A percentile compares a stretch with the other conserved stretches of the same genome.
These are phyloP conservation scores for Leptopilina boulardi DNA, from an alignment of 1,140 invertebrate genomes.

Conservation along the genomic window DNA sequence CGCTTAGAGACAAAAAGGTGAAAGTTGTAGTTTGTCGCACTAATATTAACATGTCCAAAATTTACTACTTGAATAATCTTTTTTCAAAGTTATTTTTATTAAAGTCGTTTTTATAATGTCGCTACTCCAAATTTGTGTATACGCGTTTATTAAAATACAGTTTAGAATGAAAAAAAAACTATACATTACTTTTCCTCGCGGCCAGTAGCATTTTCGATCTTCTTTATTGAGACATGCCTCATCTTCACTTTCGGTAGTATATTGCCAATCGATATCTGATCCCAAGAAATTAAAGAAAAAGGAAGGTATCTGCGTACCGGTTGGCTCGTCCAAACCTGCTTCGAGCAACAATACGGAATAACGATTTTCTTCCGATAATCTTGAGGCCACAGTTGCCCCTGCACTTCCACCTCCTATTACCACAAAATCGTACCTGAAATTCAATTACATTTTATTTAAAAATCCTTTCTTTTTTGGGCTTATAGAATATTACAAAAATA, in stretches of 20 bases:
- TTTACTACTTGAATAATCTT: too few relatives aligned
- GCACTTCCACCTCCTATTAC: constrained; percentile 92
- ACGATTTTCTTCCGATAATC: constrained; percentile 86
- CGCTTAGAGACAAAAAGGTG: too few relatives aligned
- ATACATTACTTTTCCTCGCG: constrained; percentile 84
- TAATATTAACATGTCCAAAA: too few relatives aligned
- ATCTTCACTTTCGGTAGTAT: constrained; percentile 88
- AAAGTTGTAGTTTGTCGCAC: too few relatives aligned
- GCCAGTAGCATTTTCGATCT: constrained; percentile 87
- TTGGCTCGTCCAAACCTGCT: constrained; percentile 88
- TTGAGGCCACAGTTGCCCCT: constrained; percentile 87
- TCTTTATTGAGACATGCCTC: constrained; percentile 87
- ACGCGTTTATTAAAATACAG: too few relatives aligned
- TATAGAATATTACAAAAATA: too few relatives aligned
- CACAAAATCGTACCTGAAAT: constrained; percentile 87
- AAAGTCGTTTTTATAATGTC: too few relatives aligned
- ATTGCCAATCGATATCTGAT: constrained; percentile 72
- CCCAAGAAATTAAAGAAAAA: constrained; percentile 91
- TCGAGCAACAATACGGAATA: constrained; percentile 89
- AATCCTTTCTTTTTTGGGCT: too few relatives aligned
- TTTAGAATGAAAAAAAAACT: too few relatives aligned
- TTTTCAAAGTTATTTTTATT: too few relatives aligned
- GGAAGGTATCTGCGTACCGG: constrained; percentile 88
- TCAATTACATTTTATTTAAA: background rate
- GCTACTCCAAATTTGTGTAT: too few relatives aligned